Conservation (phyloP, 1,140 invertebrate genomes). For the Drosophila nebulosa region DNA sequence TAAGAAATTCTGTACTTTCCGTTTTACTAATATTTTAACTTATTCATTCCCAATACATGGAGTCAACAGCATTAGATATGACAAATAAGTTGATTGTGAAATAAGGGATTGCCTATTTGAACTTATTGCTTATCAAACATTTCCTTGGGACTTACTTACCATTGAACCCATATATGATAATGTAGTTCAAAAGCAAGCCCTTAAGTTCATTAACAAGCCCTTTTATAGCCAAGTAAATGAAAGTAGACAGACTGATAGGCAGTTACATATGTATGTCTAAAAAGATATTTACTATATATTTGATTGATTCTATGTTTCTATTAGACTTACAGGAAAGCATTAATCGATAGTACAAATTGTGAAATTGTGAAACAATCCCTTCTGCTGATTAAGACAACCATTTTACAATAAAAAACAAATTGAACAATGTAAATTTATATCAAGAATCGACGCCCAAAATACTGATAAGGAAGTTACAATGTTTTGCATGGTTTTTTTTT, state of each 20-base stretch:
- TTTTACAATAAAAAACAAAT: constrained; percentile 37
- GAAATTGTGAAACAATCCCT: neutral
- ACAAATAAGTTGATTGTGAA: neutral
- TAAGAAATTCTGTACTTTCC: too few relatives aligned
- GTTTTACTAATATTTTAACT: too few relatives aligned
- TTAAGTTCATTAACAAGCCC: neutral
- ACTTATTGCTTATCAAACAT: too few relatives aligned
- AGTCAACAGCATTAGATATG: too few relatives aligned
- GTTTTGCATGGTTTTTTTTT: neutral
- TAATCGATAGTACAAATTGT: neutral
- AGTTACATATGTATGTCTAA: neutral
- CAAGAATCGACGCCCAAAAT: constrained; percentile 17
- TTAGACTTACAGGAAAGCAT: too few relatives aligned
- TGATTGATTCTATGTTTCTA: too few relatives aligned
- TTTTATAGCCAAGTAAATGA: neutral
- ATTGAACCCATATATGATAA: neutral
- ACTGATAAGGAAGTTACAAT: constrained; percentile 47
- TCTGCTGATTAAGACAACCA: neutral
- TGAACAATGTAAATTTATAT: constrained; percentile 46
- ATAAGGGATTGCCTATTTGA: neutral
- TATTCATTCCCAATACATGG: too few relatives aligned
- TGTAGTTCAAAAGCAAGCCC: too few relatives aligned
- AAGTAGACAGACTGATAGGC: neutral
- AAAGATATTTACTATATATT: too few relatives aligned
- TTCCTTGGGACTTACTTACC: too few relatives aligned